Base-by-base conservation (phyloP, 2,888 invertebrate species). In the Theodoxus fluviatilis region DNA sequence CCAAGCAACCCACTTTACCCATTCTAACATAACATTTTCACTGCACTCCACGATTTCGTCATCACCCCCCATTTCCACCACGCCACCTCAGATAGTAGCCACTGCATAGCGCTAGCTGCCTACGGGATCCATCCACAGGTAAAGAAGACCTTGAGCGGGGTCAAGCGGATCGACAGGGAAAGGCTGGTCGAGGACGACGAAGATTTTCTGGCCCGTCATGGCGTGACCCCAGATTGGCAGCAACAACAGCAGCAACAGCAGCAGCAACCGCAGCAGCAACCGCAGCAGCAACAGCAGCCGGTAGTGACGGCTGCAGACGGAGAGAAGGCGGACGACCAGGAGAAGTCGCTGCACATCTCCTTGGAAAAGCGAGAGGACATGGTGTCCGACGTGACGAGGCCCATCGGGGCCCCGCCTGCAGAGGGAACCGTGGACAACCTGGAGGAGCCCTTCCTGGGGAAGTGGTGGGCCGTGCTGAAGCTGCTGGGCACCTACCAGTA, bases 381-480 rank as follows among this genome's bases (percentile, higher is more conserved):
- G 82, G 83, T 83, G 38, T 75, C 80, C 0, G 83, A 83, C 67
- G 82, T 80, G 9, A 72, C 80, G 6, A 80, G 80, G 67, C 78
- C 79, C 31, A 78, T 79, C 1, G 77, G 76, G 0, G 76, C 77
- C 4, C 49, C 68, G 37, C 72, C 67, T n/a, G 49, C 61, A n/a
- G 75, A 72, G 0, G 74, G 75, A 1, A 77, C 76, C n/a, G n/a
- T n/a, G n/a, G n/a, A n/a, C n/a, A 74, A 74, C 70, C 70, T 69
- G 4, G 79, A 80, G 2, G 80, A 81, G 43, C 80, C 81, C 2
- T 83, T 82, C 69, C 75, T 83, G 31, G 80, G 80, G 12, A 81
- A 96, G 89, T 98, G 96, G 96, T 91, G 96, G 80, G 93, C 94
- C 0, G 96, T 97, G 68, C 89, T 98, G 79, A 92, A 93, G 75